Percentiles rank a stretch among this genome's conserved stretches.
Conservation (phyloP, 2,888 invertebrate species). For the Plebejus melissa region DNA sequence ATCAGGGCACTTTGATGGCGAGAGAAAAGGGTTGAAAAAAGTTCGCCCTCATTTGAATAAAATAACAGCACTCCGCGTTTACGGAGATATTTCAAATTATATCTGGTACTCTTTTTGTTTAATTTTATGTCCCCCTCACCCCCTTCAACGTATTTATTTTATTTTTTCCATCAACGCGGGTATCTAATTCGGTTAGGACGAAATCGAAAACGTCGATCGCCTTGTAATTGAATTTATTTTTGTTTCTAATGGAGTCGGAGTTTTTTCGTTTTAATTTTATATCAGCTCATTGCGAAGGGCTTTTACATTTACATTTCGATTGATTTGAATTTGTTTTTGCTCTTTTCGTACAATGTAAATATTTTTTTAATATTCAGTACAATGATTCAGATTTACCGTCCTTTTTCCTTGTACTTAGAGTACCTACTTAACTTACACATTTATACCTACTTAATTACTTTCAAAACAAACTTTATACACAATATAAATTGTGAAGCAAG, state of each 20-base stretch:
- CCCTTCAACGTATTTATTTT: slow-evolving; percentile 66
- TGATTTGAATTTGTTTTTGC: slow-evolving; percentile 25
- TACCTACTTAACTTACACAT: neutral
- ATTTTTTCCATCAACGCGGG: slow-evolving; percentile 76
- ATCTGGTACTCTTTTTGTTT: slow-evolving; percentile 75
- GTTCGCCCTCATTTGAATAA: slow-evolving; percentile 79
- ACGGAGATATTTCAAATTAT: slow-evolving; percentile 80
- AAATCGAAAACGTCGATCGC: slow-evolving; percentile 79
- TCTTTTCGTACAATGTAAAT: slow-evolving; percentile 1
- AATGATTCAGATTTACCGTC: neutral
- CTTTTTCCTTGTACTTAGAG: neutral
- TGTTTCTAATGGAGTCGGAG: slow-evolving; percentile 77
- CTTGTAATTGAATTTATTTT: slow-evolving; percentile 79
- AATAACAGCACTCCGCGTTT: slow-evolving; percentile 80
- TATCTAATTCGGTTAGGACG: slow-evolving; percentile 78
- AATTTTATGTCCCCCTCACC: slow-evolving; percentile 60
- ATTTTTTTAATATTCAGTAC: neutral
- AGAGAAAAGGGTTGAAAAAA: slow-evolving; percentile 75
- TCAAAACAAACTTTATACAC: too few species aligned
- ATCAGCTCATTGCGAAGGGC: slow-evolving; percentile 46
- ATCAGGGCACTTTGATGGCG: slow-evolving; percentile 79
- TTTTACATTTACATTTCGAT: slow-evolving; percentile 21
- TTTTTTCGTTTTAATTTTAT: slow-evolving; percentile 69
- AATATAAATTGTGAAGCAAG: too few species aligned
- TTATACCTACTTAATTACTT: neutral